Evolutionary conservation across 2,888 invertebrate species (phyloP).

Genomic region (Altica lythri): DNA sequence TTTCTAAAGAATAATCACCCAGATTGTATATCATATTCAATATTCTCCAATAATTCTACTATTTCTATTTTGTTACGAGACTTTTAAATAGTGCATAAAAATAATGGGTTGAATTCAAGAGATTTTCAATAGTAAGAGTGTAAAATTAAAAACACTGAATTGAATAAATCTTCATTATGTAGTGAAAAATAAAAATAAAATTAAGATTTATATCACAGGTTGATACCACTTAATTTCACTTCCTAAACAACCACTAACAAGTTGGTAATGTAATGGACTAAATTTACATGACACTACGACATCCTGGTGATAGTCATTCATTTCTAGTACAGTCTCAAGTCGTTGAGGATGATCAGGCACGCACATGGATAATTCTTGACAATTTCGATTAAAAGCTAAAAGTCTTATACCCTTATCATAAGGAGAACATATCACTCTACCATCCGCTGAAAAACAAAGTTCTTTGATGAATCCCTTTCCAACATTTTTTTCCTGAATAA

Average conservation of each 20-base stretch:
- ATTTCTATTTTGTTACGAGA: no score
- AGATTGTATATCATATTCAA: no score
- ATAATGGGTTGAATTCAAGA: no score
- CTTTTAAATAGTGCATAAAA: no score
- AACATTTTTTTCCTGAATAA: slow-evolving; percentile 82
- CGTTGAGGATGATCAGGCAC: slow-evolving; percentile 60
- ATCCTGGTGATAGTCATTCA: slow-evolving; percentile 76
- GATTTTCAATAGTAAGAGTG: no score
- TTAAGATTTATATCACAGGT: slow-evolving; percentile 60
- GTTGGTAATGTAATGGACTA: slow-evolving; percentile 81
- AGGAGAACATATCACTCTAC: slow-evolving; percentile 88
- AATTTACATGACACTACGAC: slow-evolving; percentile 90
- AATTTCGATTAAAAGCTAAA: slow-evolving; percentile 75
- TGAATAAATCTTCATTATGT: no score
- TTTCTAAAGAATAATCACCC: no score
- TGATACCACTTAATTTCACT: slow-evolving; percentile 91
- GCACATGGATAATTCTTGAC: slow-evolving; percentile 77
- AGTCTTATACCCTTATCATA: slow-evolving; percentile 86
- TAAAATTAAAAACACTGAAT: no score
- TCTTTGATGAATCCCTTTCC: slow-evolving; percentile 94
- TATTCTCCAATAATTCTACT: no score
- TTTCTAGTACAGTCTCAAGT: slow-evolving; percentile 69
- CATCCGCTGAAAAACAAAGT: slow-evolving; percentile 87
- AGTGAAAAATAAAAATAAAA: slow-evolving; percentile 21
- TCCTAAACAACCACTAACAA: slow-evolving; percentile 88